phyloP scores from a whole-genome alignment of 2,888 invertebrate species.

The Yponomeuta cagnagella region DNA sequence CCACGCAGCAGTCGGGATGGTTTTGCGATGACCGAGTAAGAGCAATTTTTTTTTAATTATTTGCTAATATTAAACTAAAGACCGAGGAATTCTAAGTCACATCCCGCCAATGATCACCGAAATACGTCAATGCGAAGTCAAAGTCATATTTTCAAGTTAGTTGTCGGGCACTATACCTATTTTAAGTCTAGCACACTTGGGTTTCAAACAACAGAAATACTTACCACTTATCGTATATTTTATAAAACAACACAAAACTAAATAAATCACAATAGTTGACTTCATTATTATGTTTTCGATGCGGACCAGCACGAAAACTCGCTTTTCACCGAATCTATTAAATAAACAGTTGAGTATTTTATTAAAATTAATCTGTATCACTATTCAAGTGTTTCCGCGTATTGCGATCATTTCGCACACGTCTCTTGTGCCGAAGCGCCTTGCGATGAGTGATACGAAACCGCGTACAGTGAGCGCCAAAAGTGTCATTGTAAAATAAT shows the following conservation, averaged over 20 bases:
- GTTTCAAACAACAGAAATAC: slow-evolving; percentile 21
- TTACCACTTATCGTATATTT: slow-evolving; percentile 38
- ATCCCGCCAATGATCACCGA: too few species aligned
- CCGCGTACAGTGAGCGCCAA: neutral
- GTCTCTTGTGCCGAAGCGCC: neutral
- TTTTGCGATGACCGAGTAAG: too few species aligned
- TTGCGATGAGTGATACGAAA: neutral
- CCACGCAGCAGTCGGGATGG: too few species aligned
- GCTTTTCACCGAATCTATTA: slow-evolving; percentile 16
- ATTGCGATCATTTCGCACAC: neutral
- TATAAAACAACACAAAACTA: slow-evolving; percentile 37
- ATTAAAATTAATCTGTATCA: slow-evolving; percentile 22
- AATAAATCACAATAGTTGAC: slow-evolving; percentile 28
- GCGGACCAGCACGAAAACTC: slow-evolving; percentile 16
- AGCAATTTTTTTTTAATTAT: too few species aligned
- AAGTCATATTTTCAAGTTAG: neutral
- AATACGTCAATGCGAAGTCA: too few species aligned
- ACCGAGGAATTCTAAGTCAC: too few species aligned
- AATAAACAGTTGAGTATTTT: slow-evolving; percentile 14
- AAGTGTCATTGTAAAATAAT: neutral
- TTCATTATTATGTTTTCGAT: slow-evolving; percentile 33
- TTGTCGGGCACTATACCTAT: neutral
- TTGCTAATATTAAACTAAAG: too few species aligned
- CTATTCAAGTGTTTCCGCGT: neutral
- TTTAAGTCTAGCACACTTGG: neutral